Percentiles rank a stretch among this genome's conserved stretches.
phyloP scores from a whole-genome alignment of 1,140 invertebrate genomes.

The Bathynomus jamesi region DNA sequence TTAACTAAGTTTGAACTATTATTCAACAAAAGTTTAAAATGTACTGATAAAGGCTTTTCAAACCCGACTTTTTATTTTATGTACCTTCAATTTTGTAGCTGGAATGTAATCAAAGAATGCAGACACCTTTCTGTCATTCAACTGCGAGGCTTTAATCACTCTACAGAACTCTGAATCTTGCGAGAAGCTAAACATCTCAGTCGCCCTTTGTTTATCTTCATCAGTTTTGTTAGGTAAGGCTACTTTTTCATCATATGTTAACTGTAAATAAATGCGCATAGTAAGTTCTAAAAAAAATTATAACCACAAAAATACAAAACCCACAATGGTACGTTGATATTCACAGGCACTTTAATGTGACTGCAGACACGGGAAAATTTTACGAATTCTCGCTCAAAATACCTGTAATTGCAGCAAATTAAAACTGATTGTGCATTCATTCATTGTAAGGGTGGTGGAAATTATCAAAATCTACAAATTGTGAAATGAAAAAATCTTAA shows the following conservation, averaged over 20 bases:
- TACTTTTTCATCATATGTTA: background rate
- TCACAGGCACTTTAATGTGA: background rate
- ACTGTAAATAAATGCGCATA: too few relatives aligned
- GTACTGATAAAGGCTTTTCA: too few relatives aligned
- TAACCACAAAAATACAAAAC: background rate
- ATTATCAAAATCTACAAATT: too few relatives aligned
- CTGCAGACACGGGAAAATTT: background rate
- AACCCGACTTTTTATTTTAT: background rate
- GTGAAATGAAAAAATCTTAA: too few relatives aligned
- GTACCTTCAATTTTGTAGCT: background rate
- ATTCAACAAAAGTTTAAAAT: too few relatives aligned
- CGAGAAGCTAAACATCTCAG: too few relatives aligned
- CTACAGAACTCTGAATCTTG: background rate
- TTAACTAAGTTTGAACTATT: too few relatives aligned
- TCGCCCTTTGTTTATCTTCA: background rate
- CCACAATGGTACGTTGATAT: background rate
- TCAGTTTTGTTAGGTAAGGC: background rate
- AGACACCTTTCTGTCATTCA: background rate
- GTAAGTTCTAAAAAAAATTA: background rate
- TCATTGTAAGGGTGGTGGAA: background rate
- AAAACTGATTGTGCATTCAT: background rate
- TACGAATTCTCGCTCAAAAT: background rate
- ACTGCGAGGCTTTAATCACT: background rate
- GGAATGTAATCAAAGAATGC: background rate
- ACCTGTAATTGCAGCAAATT: background rate